phyloP scores from a whole-genome alignment of 2,113 vertebrate species.

The Brachionichthys hirsutus region DNA sequence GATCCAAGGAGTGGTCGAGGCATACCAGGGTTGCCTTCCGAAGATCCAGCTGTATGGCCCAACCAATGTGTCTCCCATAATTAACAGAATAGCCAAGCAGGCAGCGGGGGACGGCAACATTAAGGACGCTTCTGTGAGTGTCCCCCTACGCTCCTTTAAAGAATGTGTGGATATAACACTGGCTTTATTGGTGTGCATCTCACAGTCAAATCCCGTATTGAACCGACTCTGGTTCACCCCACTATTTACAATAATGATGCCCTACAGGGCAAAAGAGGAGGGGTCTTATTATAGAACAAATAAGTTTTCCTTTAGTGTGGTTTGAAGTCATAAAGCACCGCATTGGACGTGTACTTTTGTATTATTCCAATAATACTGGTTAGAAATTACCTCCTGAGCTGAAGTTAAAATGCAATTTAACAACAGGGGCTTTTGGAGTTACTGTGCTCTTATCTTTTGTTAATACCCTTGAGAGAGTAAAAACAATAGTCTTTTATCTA shows the following conservation, averaged over 20 bases:
- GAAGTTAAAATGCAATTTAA: slow-evolving; percentile 11
- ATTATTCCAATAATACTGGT: slow-evolving; percentile 1
- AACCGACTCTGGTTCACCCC: slow-evolving; percentile 35
- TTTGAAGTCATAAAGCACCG: not conserved
- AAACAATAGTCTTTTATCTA: slow-evolving; percentile 4
- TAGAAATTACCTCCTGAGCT: slow-evolving; percentile 1
- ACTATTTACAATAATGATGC: slow-evolving; percentile 29
- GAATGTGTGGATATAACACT: slow-evolving; percentile 21
- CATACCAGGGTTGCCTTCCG: slow-evolving; percentile 94
- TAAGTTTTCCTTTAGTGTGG: slow-evolving; percentile 17
- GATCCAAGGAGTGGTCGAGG: slow-evolving; percentile 94
- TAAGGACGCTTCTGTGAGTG: slow-evolving; percentile 89
- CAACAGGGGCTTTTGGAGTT: not conserved
- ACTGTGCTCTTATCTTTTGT: not conserved
- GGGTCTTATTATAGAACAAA: not conserved
- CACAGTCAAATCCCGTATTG: not conserved
- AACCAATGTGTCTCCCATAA: slow-evolving; percentile 94
- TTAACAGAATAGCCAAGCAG: slow-evolving; percentile 87
- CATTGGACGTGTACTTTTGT: not conserved
- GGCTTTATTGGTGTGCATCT: slow-evolving; percentile 37
- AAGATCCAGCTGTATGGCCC: slow-evolving; percentile 95
- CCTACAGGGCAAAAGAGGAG: slow-evolving; percentile 1
- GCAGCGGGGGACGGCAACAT: slow-evolving; percentile 84
- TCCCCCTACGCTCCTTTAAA: slow-evolving; percentile 14
- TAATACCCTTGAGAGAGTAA: not conserved